Percentiles rank a stretch among this genome's conserved stretches.
Conservation (phyloP, 2,797 vertebrate species). For the Schizothorax lantsangensis region DNA sequence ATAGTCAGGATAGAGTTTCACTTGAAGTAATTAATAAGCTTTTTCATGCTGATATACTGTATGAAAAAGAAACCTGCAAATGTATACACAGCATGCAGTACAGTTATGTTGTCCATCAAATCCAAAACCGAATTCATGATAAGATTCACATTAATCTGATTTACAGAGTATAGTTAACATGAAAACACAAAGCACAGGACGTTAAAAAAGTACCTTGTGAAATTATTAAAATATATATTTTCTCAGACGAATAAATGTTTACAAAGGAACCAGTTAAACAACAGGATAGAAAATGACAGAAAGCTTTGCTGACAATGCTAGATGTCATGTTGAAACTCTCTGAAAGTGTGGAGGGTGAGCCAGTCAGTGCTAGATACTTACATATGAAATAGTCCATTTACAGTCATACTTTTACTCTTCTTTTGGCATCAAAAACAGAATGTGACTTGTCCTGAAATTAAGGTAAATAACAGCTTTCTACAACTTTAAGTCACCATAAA, state of each 20-base stretch:
- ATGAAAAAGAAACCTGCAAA: conserved; percentile 70
- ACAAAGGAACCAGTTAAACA: conserved; percentile 61
- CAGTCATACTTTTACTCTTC: conserved; percentile 41
- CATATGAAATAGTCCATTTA: conserved; percentile 37
- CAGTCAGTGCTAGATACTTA: conserved; percentile 14
- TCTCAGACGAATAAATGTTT: conserved; percentile 65
- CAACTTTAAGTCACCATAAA: conserved; percentile 55
- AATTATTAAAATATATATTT: conserved; percentile 79
- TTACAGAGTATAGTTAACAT: conserved; percentile 57
- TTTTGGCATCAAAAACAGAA: conserved; percentile 42
- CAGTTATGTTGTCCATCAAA: conserved; percentile 63
- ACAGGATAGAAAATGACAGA: conserved; percentile 45
- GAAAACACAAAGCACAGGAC: conserved; percentile 60
- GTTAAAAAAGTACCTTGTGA: conserved; percentile 76
- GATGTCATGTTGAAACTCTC: conserved; percentile 29
- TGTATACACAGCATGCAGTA: conserved; percentile 75
- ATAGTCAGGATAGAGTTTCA: conserved; percentile 62
- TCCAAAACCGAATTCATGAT: conserved; percentile 62
- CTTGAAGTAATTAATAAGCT: conserved; percentile 69
- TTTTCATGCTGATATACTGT: conserved; percentile 76
- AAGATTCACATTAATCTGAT: conserved; percentile 62
- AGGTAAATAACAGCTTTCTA: conserved; percentile 28
- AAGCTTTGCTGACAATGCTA: conserved; percentile 19
- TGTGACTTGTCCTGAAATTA: conserved; percentile 30
- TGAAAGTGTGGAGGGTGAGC: conserved; percentile 23